A percentile compares a stretch with the other conserved stretches of the same genome.
phyloP scores from a whole-genome alignment of 1,140 invertebrate species.

The Tetragnatha versicolor region DNA sequence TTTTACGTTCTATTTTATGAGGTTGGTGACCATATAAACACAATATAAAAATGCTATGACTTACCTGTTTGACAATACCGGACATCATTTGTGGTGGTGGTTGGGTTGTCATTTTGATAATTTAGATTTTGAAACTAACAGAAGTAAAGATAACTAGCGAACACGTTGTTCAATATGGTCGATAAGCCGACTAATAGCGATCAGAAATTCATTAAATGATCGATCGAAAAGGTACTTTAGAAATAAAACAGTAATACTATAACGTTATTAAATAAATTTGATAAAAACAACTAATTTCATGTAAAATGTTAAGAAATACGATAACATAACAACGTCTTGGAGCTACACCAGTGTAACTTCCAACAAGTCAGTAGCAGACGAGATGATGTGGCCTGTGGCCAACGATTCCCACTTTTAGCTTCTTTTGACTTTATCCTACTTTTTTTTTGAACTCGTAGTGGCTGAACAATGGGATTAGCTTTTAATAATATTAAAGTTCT shows the following conservation, averaged over 20 bases:
- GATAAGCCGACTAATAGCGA: conserved; percentile 11
- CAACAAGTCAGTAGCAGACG: conserved; percentile 11
- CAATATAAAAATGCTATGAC: neutral
- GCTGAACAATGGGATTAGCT: too few species aligned
- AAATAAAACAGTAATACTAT: neutral
- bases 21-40: conserved; percentile 38
- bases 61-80: conserved; percentile 48
- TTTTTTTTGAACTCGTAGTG: neutral
- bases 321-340: neutral
- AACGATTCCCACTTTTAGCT: neutral
- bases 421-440: neutral
- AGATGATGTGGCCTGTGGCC: conserved; percentile 24
- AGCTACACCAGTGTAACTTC: neutral
- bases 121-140: neutral
- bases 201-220: neutral
- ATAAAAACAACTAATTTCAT: neutral
- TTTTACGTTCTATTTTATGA: neutral
- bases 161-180: conserved; percentile 24
- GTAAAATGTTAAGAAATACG: neutral
- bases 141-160: neutral
- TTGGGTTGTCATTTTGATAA: conserved; percentile 31
- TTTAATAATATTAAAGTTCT: too few species aligned
- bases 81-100: neutral
- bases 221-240: neutral
- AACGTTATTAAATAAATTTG: neutral